Evolutionary conservation across 1,140 invertebrate species (phyloP), one percentile per base, ranked within the genome.

Genomic region (Pomacea maculata): DNA sequence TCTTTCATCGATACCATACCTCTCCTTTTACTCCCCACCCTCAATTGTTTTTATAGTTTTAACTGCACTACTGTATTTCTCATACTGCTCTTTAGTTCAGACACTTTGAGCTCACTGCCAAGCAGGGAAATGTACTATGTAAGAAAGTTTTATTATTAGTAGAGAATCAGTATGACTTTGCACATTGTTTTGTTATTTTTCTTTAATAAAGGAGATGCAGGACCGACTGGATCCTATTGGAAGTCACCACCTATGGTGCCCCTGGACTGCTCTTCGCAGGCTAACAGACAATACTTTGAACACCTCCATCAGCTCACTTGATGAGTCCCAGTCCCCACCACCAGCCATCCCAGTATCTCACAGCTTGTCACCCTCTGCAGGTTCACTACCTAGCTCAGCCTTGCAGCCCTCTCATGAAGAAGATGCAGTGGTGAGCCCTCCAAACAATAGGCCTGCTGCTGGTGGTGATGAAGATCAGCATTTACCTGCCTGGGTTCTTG

Each of bases 211-310:
- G 79, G 72, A 74, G 54, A 73, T 65, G 11, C 85, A 84, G 61
- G 72, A 81, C 45, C 57, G 19, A 29, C 81, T 87, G 68, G 81
- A 85, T 65, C 86, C 84, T 4, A 72, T 85, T 52, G 71, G 45
- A 21, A 83, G 85, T 78, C 86, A 87, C 74, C 82, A 81, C 29
- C 70, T 78, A 45, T 87, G 84, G 84, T 87, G 86, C 79, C 84
- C 86, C 21, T 87, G 86, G 86, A 63, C 83, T 34, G 78, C 55
- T 3, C 45, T 83, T n/a, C 79, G 65, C 54, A 34, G 21, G 7
- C 57, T 63, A 54, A 65, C 72, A 15, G 72, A 80, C 17, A 64
- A 80, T 55, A 61, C 71, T 57, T 55, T 78, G 77, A 77, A 63
- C n/a, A 65, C 70, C 19, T 54, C 70, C 45, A 65, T 67, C 21